Conservation (phyloP, 2,888 invertebrate genomes). For the Aphodius sticticus region DNA sequence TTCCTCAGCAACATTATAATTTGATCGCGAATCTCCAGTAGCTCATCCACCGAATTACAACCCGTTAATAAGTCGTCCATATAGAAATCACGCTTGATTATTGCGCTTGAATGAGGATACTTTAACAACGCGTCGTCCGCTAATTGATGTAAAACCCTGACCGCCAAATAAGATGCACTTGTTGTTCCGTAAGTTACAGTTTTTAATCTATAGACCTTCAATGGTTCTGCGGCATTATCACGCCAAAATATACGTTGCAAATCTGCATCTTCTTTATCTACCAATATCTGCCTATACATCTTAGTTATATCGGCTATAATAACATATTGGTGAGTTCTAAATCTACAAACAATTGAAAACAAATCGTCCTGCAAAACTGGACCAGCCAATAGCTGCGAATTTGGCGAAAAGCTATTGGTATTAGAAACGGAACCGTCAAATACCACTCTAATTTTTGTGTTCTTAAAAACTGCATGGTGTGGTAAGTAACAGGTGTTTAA, state of each 20-base stretch:
- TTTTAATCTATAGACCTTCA: constrained; percentile 38
- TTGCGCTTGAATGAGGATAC: constrained; percentile 37
- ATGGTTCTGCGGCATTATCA: constrained; percentile 32
- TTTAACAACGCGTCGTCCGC: constrained; percentile 35
- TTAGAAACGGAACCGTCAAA: not conserved
- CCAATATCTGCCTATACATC: constrained; percentile 49
- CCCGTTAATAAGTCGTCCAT: constrained; percentile 39
- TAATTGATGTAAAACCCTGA: constrained; percentile 41
- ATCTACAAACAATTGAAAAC: constrained; percentile 46
- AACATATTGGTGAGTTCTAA: constrained; percentile 44
- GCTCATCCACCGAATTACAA: constrained; percentile 19
- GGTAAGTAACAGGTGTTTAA: not conserved
- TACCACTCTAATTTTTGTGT: not conserved
- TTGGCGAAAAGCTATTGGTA: not conserved
- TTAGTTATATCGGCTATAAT: constrained; percentile 48
- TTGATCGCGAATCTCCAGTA: constrained; percentile 5
- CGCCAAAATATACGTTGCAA: constrained; percentile 48
- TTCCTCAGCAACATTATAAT: constrained; percentile 22
- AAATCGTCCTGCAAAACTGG: constrained; percentile 37
- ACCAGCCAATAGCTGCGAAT: constrained; percentile 34
- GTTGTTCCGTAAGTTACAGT: constrained; percentile 46
- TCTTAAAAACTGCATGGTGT: not conserved
- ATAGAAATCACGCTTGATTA: constrained; percentile 37
- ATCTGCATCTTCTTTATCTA: constrained; percentile 41
- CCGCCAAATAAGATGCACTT: constrained; percentile 44